Conservation (phyloP, 2,797 vertebrate genomes). For the Gymnocypris eckloni region DNA sequence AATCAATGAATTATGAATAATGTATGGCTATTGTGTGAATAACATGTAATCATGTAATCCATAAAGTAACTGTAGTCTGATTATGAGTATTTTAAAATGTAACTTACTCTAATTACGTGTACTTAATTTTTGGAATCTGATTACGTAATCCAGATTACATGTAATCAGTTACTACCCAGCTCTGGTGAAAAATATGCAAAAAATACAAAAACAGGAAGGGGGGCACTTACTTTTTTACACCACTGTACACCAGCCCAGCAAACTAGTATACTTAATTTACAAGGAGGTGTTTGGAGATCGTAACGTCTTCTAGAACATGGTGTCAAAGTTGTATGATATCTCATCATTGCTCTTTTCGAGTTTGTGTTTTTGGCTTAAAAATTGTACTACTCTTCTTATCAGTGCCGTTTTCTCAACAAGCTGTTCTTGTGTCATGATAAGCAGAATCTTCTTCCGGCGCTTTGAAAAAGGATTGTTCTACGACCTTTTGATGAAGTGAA, state of each 20-base stretch:
- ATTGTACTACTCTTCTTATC: not conserved
- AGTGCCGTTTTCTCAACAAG: not conserved
- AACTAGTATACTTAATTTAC: not conserved
- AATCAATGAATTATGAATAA: no score
- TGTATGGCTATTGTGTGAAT: no score
- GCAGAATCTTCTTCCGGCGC: not conserved
- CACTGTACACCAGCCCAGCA: not conserved
- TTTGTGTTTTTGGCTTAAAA: not conserved
- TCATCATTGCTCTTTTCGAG: not conserved
- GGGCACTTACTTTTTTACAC: no score
- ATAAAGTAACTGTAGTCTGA: no score
- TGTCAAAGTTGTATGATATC: not conserved
- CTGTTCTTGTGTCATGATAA: constrained; percentile 33
- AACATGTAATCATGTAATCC: no score
- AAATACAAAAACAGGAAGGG: no score
- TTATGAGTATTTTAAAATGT: no score
- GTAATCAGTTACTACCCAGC: no score
- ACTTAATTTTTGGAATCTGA: no score
- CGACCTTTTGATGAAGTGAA: constrained; percentile 69
- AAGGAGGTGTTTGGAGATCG: not conserved
- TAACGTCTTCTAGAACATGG: not conserved
- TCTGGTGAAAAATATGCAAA: no score
- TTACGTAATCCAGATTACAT: no score
- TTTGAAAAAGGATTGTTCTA: constrained; percentile 62
- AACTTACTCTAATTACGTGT: no score